A percentile compares a stretch with the other conserved stretches of the same genome.
Evolutionary conservation across 2,797 vertebrate species (phyloP).

Genomic region (Poecilia gillii): DNA sequence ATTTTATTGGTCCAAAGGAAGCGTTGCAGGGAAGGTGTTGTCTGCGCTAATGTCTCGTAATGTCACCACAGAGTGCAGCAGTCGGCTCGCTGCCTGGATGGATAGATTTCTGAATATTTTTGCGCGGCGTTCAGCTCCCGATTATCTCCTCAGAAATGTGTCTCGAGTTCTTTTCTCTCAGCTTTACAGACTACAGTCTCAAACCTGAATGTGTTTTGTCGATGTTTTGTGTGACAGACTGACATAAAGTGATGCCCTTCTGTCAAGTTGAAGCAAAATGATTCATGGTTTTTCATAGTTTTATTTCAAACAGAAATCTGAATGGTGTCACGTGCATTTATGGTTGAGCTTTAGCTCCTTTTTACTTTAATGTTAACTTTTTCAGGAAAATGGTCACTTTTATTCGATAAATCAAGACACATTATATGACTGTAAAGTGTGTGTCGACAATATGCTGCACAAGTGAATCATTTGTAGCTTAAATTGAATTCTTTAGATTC

Average conservation of each 20-base stretch:
- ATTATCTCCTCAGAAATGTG: not conserved
- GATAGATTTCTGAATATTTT: slow-evolving; percentile 2
- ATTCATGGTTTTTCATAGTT: not conserved
- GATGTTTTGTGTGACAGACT: not conserved
- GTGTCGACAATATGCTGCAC: not conserved
- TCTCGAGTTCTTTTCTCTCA: not conserved
- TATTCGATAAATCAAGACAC: not conserved
- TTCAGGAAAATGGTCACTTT: not conserved
- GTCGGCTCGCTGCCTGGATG: slow-evolving; percentile 26
- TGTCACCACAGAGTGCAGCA: slow-evolving; percentile 26
- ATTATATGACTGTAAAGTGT: not conserved
- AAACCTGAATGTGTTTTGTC: not conserved
- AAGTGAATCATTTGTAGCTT: not conserved
- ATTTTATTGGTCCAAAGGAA: slow-evolving; percentile 82
- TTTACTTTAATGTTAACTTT: not conserved
- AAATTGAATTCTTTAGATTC: slow-evolving; percentile 6
- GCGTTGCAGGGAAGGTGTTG: slow-evolving; percentile 73
- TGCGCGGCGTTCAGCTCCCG: not conserved
- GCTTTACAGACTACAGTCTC: not conserved
- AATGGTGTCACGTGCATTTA: not conserved
- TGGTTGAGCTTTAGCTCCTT: not conserved
- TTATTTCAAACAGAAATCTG: not conserved
- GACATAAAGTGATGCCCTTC: not conserved
- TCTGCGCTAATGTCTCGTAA: slow-evolving; percentile 52
- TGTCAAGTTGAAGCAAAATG: not conserved